A percentile compares a stretch with the other conserved stretches of the same genome.
phyloP scores from a whole-genome alignment of 2,113 vertebrate genomes.

The Plectropomus leopardus region DNA sequence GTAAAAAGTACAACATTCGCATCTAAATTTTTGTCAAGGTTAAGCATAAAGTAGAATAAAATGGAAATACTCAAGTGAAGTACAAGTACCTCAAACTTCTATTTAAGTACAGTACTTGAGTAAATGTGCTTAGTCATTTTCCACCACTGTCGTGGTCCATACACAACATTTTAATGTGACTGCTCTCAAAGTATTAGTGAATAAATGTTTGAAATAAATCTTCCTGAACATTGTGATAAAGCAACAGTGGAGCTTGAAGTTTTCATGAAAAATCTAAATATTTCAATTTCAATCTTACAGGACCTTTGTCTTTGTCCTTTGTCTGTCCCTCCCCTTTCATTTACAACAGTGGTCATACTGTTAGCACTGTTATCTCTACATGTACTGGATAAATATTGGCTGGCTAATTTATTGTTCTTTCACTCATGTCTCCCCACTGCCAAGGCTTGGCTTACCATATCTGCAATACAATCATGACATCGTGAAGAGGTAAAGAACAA shows the following conservation, averaged over 20 bases:
- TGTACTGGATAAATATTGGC: slow-evolving; percentile 11
- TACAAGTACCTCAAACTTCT: too few relatives aligned
- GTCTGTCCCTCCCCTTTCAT: background rate
- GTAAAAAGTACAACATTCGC: background rate
- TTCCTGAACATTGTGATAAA: background rate
- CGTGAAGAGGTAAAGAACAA: slow-evolving; percentile 80
- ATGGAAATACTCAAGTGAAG: background rate
- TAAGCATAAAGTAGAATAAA: background rate
- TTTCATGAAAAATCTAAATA: background rate
- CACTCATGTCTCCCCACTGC: slow-evolving; percentile 55
- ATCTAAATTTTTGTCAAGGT: background rate
- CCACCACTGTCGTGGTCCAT: background rate
- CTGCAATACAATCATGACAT: slow-evolving; percentile 76
- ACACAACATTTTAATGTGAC: background rate
- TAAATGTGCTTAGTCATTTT: background rate
- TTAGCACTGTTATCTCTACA: background rate
- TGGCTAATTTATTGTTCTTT: slow-evolving; percentile 59
- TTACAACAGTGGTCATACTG: background rate
- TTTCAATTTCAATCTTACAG: background rate
- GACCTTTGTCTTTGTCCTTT: slow-evolving; percentile 1
- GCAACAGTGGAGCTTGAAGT: background rate
- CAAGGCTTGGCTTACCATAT: slow-evolving; percentile 85
- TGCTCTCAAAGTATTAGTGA: background rate
- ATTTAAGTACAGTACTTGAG: background rate
- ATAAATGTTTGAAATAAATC: background rate